Evolutionary conservation across 2,113 vertebrate species (phyloP).

Genomic region (Caretta caretta): DNA sequence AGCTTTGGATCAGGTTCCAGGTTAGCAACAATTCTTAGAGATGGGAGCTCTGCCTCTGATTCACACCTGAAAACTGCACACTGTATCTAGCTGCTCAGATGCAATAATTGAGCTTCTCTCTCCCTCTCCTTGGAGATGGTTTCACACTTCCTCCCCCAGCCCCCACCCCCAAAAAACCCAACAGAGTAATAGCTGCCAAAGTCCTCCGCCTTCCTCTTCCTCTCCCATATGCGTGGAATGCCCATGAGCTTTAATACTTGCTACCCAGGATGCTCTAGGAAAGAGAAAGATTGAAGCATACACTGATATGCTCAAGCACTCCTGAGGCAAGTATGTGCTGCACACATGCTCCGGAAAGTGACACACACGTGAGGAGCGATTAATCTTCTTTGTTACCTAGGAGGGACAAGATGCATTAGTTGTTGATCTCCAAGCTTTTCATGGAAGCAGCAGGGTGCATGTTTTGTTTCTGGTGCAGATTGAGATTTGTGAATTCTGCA

Average conservation of each 20-base stretch:
- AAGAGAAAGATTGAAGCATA: background rate
- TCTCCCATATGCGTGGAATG: background rate
- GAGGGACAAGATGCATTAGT: background rate
- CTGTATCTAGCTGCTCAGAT: background rate
- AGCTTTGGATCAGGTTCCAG: background rate
- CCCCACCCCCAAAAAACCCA: background rate
- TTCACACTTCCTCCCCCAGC: background rate
- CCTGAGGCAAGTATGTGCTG: background rate
- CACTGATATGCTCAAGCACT: background rate
- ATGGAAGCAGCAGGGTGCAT: background rate
- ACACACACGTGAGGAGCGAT: too few species aligned
- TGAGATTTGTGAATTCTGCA: background rate
- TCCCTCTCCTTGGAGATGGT: background rate
- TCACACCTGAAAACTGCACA: background rate
- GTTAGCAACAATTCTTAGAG: background rate
- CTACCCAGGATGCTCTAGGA: conserved; percentile 19
- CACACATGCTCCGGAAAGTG: conserved; percentile 22
- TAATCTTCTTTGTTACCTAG: background rate
- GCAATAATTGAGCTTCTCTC: background rate
- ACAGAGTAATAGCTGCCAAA: background rate
- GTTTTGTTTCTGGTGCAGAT: conserved; percentile 34
- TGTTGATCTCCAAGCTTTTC: background rate
- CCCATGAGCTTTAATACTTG: background rate
- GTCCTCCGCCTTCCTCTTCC: background rate
- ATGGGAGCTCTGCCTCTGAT: background rate